phyloP scores from a whole-genome alignment of 1,140 invertebrate genomes.

The Sinonovacula constricta region DNA sequence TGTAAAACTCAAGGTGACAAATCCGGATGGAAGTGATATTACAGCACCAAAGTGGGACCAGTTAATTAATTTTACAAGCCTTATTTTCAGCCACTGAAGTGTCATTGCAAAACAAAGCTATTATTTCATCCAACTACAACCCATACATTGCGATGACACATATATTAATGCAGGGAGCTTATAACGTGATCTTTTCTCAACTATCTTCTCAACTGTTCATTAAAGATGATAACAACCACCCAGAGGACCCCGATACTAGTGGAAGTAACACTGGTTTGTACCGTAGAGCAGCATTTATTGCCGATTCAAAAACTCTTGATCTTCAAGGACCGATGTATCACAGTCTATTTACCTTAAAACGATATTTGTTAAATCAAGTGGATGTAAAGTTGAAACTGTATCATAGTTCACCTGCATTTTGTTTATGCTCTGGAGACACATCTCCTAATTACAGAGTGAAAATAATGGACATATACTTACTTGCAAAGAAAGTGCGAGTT shows the following conservation, averaged over 20 bases:
- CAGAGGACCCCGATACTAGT: background rate
- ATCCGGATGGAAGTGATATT: conserved; percentile 8
- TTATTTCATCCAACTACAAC: no score
- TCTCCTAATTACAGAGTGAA: no score
- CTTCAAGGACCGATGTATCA: no score
- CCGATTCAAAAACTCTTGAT: conserved; percentile 15
- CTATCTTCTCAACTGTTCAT: conserved; percentile 17
- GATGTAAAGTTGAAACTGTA: no score
- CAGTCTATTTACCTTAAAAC: no score
- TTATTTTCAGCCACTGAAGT: conserved; percentile 48
- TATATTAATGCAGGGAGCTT: conserved; percentile 12
- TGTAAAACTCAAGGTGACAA: conserved; percentile 14
- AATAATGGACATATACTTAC: conserved; percentile 35
- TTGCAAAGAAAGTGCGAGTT: conserved; percentile 25
- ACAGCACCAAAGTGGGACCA: conserved; percentile 30
- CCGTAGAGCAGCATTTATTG: conserved; percentile 4
- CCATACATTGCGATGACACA: conserved; percentile 40
- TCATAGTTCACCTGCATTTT: no score
- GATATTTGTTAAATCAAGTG: no score
- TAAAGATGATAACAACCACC: conserved; percentile 39
- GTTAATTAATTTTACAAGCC: conserved; percentile 50
- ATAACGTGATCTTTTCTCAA: conserved; percentile 21
- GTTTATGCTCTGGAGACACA: no score
- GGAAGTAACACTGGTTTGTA: conserved; percentile 17
- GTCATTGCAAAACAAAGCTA: conserved; percentile 40